Evolutionary conservation across 1,140 invertebrate species (phyloP).

Genomic region (Chrysomallon squamiferum): DNA sequence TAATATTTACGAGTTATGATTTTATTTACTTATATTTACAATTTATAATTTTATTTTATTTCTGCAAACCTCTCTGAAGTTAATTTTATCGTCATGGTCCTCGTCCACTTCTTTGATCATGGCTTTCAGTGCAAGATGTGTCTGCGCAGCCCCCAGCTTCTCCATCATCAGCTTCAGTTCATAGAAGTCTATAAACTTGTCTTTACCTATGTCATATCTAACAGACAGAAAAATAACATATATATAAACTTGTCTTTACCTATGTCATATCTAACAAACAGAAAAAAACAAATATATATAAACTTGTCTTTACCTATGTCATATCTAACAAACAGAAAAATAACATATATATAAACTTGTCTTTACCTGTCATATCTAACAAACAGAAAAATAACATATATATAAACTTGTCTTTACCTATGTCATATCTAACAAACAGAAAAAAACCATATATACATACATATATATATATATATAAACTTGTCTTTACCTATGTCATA

Average conservation of each 20-base stretch:
- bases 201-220: conserved; percentile 88
- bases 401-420: conserved; percentile 84
- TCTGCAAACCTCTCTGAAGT: conserved; percentile 81
- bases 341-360: not conserved
- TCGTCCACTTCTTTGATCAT: conserved; percentile 92
- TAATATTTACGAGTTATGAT: no score
- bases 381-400: not conserved
- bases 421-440: conserved; percentile 78
- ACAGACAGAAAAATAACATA: conserved; percentile 16
- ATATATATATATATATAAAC: no score
- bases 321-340: conserved; percentile 72
- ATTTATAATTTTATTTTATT: no score
- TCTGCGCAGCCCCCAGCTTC: conserved; percentile 91
- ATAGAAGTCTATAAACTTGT: conserved; percentile 85
- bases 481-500: no score
- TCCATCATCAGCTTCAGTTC: conserved; percentile 97
- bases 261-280: conserved; percentile 49
- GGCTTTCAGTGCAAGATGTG: conserved; percentile 88
- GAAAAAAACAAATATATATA: conserved; percentile 61
- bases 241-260: not conserved
- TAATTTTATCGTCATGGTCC: conserved; percentile 86
- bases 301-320: conserved; percentile 87
- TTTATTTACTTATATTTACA: no score
- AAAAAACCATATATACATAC: conserved; percentile 6
- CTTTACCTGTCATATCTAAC: not conserved